A percentile compares a stretch with the other conserved stretches of the same genome.
Evolutionary conservation across 2,888 invertebrate species (phyloP).

Genomic region (Macrophya annulata): DNA sequence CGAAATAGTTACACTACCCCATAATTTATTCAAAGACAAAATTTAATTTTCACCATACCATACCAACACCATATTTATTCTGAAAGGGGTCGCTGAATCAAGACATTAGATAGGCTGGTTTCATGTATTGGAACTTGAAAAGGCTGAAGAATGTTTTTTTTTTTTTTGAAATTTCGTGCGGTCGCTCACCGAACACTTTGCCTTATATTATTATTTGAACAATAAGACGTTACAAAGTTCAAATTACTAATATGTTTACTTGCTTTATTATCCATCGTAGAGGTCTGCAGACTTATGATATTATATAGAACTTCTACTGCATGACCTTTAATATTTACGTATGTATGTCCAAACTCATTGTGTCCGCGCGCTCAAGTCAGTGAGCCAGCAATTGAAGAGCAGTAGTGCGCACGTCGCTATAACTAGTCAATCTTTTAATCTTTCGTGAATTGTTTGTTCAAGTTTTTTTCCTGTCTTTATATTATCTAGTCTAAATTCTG

Average conservation of each 20-base stretch:
- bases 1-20: too few species aligned
- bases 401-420: constrained; percentile 32
- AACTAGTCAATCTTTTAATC: constrained; percentile 43
- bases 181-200: neutral
- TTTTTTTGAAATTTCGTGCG: neutral
- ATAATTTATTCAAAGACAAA: too few species aligned
- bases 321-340: constrained; percentile 40
- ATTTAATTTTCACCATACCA: too few species aligned
- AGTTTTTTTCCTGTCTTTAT: neutral
- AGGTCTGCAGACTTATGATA: neutral
- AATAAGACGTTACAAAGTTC: constrained; percentile 37
- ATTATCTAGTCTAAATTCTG: neutral
- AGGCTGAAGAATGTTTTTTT: neutral
- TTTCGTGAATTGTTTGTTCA: constrained; percentile 31
- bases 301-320: neutral
- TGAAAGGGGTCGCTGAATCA: neutral
- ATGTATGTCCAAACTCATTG: constrained; percentile 37
- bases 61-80: too few species aligned
- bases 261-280: neutral
- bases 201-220: constrained; percentile 27
- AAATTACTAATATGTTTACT: constrained; percentile 41
- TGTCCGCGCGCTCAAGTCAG: constrained; percentile 19
- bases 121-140: neutral
- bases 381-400: constrained; percentile 37
- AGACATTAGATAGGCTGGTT: neutral